Base-by-base conservation (phyloP, 2,888 invertebrate species). In the Calliscelio sp. region DNA sequence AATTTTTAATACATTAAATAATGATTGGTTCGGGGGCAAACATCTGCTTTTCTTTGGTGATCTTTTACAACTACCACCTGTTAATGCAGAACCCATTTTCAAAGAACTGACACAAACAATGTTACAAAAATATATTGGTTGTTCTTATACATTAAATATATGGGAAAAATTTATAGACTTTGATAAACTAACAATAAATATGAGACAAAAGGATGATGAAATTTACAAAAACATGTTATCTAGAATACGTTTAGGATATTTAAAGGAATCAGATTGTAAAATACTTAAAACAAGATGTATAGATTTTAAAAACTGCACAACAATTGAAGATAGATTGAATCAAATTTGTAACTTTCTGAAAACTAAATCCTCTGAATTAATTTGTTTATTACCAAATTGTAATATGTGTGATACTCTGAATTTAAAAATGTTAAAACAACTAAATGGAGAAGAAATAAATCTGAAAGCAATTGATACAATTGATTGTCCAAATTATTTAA, bases 111-210 rank as follows among this genome's bases (percentile, higher is more conserved):
- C 85, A 5, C 28, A 74, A 59, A 28, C 71, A 38, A 81, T 86
- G 83, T 68, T 83, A 63, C 28, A 83, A 20, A 89, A 90, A 75
- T 86, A 85, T 35, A 44, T 90, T 41, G 87, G 88, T 16, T 86
- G 87, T 35, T 81, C 88, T 8, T 84, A 81, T 74, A 81, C 68
- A 16, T 84, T 86, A 24, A 86, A 89, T 86, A 71, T 91, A 32
- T 91, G 90, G 89, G 41, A 53, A 55, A 81, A 85, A 46, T 85
- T 90, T 49, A 90, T 91, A 70, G 32, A 68, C 2, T 91, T 89
- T 61, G 89, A 88, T 11, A 89, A 90, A 86, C 86, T 90, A 57
- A 84, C 84, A 32, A 88, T 88, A 5, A 89, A 90, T 78, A 89
- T 90, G 87, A 85, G 89, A 68, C 89, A 88, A 71, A 83, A 83